phyloP scores from a whole-genome alignment of 2,888 invertebrate genomes.

The Hypselothyrea guttata region DNA sequence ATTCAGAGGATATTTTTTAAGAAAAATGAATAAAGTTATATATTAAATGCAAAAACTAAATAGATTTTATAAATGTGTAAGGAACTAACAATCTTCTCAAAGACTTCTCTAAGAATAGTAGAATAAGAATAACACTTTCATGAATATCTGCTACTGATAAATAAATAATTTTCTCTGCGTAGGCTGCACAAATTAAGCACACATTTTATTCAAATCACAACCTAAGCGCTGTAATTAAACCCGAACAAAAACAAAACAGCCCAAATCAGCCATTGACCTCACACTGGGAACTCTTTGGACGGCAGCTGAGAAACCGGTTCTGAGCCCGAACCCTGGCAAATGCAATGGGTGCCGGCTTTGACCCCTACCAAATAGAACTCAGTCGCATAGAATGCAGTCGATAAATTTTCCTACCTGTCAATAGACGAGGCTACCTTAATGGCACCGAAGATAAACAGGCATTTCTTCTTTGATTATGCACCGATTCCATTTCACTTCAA shows the following conservation, averaged over 20 bases:
- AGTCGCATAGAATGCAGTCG: conserved; percentile 42
- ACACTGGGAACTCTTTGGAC: conserved; percentile 30
- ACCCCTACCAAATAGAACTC: conserved; percentile 11
- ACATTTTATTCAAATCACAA: conserved; percentile 46
- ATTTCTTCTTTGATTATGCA: conserved; percentile 57
- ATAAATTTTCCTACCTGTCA: conserved; percentile 80
- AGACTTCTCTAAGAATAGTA: too few relatives aligned
- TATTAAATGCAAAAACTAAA: too few relatives aligned
- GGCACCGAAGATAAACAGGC: conserved; percentile 60
- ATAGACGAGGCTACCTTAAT: conserved; percentile 73
- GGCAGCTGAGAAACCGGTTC: conserved; percentile 60
- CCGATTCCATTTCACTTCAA: conserved; percentile 35
- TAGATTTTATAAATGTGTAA: too few relatives aligned
- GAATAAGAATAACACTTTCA: too few relatives aligned
- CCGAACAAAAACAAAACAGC: conserved; percentile 45
- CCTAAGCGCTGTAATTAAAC: conserved; percentile 59
- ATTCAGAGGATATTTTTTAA: too few relatives aligned
- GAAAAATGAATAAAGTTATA: too few relatives aligned
- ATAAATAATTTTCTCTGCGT: neutral
- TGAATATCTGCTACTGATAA: too few relatives aligned
- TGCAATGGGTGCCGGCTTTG: conserved; percentile 26
- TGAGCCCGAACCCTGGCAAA: conserved; percentile 15
- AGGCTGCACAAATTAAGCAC: conserved; percentile 10
- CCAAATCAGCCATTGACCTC: conserved; percentile 74
- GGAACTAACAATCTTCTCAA: too few relatives aligned